Evolutionary conservation across 1,140 invertebrate genomes (phyloP).

Genomic region (Diorhabda sublineata): DNA sequence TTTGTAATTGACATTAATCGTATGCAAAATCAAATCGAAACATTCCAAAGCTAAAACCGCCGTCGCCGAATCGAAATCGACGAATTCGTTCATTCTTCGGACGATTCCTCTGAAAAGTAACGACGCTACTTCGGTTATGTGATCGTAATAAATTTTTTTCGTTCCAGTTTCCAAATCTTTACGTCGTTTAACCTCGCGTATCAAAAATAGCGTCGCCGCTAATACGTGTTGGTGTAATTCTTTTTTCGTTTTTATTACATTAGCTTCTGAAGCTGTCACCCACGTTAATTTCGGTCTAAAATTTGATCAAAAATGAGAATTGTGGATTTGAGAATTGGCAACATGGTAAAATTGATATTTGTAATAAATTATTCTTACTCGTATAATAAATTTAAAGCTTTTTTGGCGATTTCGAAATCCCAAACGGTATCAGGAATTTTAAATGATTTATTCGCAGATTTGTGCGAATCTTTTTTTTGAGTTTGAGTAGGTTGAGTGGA

Average conservation of each 20-base stretch:
- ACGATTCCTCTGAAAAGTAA: slow-evolving; percentile 48
- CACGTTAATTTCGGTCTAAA: slow-evolving; percentile 47
- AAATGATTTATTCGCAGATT: slow-evolving; percentile 33
- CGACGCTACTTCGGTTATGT: slow-evolving; percentile 43
- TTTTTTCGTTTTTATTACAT: slow-evolving; percentile 43
- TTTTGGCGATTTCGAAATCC: slow-evolving; percentile 46
- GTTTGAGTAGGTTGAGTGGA: slow-evolving; percentile 38
- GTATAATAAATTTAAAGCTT: slow-evolving; percentile 49
- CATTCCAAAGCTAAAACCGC: slow-evolving; percentile 51
- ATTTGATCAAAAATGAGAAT: slow-evolving; percentile 15
- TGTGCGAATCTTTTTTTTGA: slow-evolving; percentile 37
- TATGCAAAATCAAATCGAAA: slow-evolving; percentile 52
- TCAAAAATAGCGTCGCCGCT: slow-evolving; percentile 44
- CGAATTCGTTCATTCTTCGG: slow-evolving; percentile 44
- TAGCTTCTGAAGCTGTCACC: slow-evolving; percentile 44
- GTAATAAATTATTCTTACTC: slow-evolving; percentile 40
- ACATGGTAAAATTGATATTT: background rate
- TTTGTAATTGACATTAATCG: slow-evolving; percentile 48
- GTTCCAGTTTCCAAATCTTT: slow-evolving; percentile 40
- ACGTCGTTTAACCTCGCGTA: slow-evolving; percentile 44
- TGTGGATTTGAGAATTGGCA: background rate
- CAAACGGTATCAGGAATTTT: slow-evolving; percentile 49
- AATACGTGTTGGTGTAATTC: slow-evolving; percentile 51
- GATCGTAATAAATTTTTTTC: slow-evolving; percentile 40
- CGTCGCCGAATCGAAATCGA: slow-evolving; percentile 48